Conservation (phyloP, 2,797 vertebrate species). For the Alca torda region DNA sequence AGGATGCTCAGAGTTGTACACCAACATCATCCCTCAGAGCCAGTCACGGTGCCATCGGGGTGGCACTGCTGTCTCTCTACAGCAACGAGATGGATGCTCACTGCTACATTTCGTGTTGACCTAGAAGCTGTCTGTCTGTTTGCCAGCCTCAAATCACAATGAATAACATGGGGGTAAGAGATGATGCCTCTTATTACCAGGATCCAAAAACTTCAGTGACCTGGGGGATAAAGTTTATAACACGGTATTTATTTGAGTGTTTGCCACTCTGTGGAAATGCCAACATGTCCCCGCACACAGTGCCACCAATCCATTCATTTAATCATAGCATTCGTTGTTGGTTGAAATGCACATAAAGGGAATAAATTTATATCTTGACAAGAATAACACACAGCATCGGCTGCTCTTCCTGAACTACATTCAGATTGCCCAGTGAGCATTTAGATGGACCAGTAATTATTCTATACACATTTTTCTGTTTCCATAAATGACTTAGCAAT, state of each 20-base stretch:
- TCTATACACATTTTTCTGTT: neutral
- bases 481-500: neutral
- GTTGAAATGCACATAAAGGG: neutral
- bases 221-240: neutral
- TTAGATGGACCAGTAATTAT: neutral
- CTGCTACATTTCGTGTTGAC: neutral
- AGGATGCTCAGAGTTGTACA: neutral
- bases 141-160: neutral
- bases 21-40: neutral
- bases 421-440: neutral
- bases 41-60: fast-evolving
- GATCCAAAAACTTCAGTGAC: neutral
- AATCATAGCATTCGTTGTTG: neutral
- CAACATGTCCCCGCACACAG: fast-evolving
- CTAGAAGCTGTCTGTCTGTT: neutral
- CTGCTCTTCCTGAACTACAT: neutral
- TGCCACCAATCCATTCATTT: neutral
- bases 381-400: neutral
- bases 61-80: neutral
- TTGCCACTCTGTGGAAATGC: neutral
- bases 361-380: neutral
- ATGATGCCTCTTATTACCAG: neutral
- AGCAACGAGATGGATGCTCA: neutral
- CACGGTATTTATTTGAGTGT: neutral
- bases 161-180: neutral